phyloP scores from a whole-genome alignment of 2,797 vertebrate genomes.

The Hoplostethus mediterraneus region DNA sequence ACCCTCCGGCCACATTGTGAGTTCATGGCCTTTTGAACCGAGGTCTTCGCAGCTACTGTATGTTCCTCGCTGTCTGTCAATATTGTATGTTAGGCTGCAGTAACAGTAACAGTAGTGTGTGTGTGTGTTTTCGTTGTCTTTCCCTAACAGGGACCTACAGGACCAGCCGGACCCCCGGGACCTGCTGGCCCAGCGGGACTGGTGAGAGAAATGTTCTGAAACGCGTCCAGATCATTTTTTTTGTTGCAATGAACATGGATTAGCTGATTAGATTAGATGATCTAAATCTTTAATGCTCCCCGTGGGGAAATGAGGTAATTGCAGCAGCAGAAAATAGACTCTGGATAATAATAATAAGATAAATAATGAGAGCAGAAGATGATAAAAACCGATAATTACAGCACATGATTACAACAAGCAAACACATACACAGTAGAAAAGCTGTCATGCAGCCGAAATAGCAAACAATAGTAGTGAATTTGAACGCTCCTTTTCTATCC shows the following conservation, averaged over 20 bases:
- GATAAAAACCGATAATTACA: not conserved
- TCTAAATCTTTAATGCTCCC: constrained; percentile 8
- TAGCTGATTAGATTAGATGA: not conserved
- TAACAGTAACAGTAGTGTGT: too few relatives aligned
- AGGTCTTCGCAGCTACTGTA: not conserved
- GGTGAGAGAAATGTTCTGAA: constrained; percentile 60
- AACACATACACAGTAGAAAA: not conserved
- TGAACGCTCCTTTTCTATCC: not conserved
- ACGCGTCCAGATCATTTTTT: constrained; percentile 2
- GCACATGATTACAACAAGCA: constrained; percentile 3
- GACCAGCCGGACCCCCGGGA: constrained; percentile 74
- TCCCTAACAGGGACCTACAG: constrained; percentile 71
- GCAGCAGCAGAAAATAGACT: not conserved
- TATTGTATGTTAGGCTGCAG: constrained; percentile 6
- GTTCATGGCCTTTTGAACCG: constrained; percentile 59
- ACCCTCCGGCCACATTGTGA: constrained; percentile 89
- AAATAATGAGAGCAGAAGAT: not conserved
- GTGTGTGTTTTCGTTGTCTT: constrained; percentile 9
- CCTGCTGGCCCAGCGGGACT: constrained; percentile 72
- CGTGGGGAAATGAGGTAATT: not conserved
- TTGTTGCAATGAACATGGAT: not conserved
- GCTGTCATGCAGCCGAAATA: too few relatives aligned
- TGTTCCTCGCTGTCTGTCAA: not conserved
- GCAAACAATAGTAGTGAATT: not conserved
- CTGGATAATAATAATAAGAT: not conserved